Percentiles rank a stretch among this genome's conserved stretches.
Conservation (phyloP, 1,140 invertebrate species). For the Parasteatoda tepidariorum region DNA sequence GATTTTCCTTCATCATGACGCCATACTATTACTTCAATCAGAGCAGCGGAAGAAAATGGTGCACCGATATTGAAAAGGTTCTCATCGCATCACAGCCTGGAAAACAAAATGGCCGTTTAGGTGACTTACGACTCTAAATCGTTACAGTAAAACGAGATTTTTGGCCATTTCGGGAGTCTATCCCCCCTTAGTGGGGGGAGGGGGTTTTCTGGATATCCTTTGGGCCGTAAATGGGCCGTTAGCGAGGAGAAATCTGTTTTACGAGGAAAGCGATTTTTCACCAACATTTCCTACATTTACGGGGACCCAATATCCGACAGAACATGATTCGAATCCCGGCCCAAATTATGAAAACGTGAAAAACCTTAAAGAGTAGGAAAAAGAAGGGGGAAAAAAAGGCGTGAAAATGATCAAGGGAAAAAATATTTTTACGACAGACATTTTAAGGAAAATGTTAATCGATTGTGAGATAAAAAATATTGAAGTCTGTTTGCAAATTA, state of each 20-base stretch:
- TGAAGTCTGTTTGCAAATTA: too few relatives aligned
- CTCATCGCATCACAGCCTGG: conserved; percentile 39
- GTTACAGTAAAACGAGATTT: conserved; percentile 48
- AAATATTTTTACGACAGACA: neutral
- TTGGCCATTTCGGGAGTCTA: conserved; percentile 18
- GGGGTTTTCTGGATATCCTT: neutral
- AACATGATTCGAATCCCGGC: neutral
- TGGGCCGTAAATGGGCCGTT: conserved; percentile 37
- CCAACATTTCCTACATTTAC: conserved; percentile 19
- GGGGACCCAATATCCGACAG: neutral
- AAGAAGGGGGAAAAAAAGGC: neutral
- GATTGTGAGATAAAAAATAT: too few relatives aligned
- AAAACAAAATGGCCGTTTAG: conserved; percentile 53
- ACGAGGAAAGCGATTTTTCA: conserved; percentile 44
- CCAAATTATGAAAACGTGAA: conserved; percentile 29
- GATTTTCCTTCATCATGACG: neutral
- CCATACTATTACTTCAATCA: neutral
- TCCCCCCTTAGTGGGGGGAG: conserved; percentile 17
- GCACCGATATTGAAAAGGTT: conserved; percentile 24
- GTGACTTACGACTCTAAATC: conserved; percentile 49
- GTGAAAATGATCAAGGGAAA: neutral
- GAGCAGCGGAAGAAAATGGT: conserved; percentile 39
- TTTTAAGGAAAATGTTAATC: neutral
- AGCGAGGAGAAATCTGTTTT: conserved; percentile 41
- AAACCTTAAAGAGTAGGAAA: neutral